phyloP scores from a whole-genome alignment of 2,888 invertebrate genomes.

The Bombylius discolor region DNA sequence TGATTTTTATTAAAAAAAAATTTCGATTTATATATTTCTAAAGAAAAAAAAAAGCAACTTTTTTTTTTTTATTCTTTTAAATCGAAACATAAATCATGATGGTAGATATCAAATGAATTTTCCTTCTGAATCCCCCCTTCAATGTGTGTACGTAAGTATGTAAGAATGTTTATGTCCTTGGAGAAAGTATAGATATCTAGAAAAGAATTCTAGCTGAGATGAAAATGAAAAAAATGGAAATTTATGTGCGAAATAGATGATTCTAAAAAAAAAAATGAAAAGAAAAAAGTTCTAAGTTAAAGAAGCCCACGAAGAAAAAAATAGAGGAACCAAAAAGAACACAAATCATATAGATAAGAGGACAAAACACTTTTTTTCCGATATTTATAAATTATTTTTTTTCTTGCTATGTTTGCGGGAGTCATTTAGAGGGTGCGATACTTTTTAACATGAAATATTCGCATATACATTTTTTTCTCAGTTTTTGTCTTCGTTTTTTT shows the following conservation, averaged over 20 bases:
- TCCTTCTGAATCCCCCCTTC: background rate
- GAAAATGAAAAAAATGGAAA: constrained; percentile 6
- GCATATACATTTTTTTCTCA: background rate
- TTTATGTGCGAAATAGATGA: constrained; percentile 9
- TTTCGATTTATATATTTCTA: no score
- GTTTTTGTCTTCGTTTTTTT: background rate
- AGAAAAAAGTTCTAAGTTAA: background rate
- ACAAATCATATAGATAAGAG: constrained; percentile 38
- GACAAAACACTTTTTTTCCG: constrained; percentile 21
- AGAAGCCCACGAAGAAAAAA: constrained; percentile 5
- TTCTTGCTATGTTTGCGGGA: constrained; percentile 1
- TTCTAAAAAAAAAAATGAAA: background rate
- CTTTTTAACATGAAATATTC: constrained; percentile 7
- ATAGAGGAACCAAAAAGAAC: constrained; percentile 19
- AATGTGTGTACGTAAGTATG: background rate
- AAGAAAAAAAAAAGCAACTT: no score
- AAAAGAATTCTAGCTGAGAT: background rate
- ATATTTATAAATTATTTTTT: constrained; percentile 3
- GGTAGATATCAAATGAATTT: background rate
- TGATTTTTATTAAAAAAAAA: no score
- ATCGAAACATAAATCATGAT: background rate
- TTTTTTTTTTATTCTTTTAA: background rate
- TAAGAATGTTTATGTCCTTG: background rate
- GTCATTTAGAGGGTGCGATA: constrained; percentile 9
- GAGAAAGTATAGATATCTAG: background rate